These are phyloP conservation scores for Equus quagga DNA, from an alignment of 2,113 vertebrate genomes.

Conservation along the genomic window DNA sequence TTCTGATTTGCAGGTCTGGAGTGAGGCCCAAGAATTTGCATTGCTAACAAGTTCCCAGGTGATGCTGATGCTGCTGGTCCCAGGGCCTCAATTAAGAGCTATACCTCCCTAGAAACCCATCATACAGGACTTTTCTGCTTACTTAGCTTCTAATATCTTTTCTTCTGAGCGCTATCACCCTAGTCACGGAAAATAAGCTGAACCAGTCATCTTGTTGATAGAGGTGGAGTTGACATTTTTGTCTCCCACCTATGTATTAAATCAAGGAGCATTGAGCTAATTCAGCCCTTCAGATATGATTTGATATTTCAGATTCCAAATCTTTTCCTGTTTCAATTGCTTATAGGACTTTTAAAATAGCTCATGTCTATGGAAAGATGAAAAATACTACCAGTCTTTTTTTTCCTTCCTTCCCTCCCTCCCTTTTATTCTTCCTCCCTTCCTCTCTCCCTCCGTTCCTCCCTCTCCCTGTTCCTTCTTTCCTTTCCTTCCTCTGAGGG, in stretches of 20 bases:
- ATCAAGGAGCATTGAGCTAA: neutral
- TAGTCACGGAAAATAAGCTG: constrained; percentile 17
- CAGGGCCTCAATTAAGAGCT: neutral
- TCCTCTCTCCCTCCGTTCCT: neutral
- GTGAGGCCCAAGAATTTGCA: neutral
- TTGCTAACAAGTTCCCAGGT: neutral
- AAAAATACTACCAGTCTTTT: neutral
- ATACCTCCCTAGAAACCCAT: neutral
- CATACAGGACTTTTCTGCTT: neutral
- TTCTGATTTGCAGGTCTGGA: neutral
- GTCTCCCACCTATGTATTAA: neutral
- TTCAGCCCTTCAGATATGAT: neutral
- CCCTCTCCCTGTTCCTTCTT: neutral
- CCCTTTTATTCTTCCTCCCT: neutral
- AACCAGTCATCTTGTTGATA: neutral
- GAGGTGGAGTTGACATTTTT: neutral
- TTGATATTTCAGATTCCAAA: neutral
- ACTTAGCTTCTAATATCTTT: neutral
- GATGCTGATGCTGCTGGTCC: neutral
- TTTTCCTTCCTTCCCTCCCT: neutral
- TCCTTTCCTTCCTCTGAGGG: neutral
- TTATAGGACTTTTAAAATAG: neutral
- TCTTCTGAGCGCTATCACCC: neutral
- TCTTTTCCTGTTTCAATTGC: neutral
- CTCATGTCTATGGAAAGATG: neutral